These are phyloP conservation scores for Tortrix viridana DNA, from an alignment of 2,888 invertebrate genomes.

Conservation along the genomic window DNA sequence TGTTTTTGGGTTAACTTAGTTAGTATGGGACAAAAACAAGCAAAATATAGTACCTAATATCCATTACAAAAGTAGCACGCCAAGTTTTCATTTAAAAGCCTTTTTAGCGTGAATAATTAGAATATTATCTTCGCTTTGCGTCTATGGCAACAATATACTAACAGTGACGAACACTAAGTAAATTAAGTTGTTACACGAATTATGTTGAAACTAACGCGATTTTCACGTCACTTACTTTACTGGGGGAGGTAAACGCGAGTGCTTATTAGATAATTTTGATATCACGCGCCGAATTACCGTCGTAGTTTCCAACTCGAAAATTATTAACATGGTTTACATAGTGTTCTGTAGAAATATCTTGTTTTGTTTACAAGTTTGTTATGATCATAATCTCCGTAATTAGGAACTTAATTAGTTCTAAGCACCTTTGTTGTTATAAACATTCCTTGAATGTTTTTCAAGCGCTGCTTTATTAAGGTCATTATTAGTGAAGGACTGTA, in stretches of 20 bases:
- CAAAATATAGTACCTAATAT: too few relatives aligned
- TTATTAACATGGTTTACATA: constrained; percentile 4
- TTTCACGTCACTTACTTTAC: constrained; percentile 12
- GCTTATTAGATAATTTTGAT: constrained; percentile 24
- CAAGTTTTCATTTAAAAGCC: too few relatives aligned
- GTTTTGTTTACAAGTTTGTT: constrained; percentile 19
- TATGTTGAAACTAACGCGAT: constrained; percentile 10
- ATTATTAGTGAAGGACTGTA: background rate
- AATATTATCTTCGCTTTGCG: too few relatives aligned
- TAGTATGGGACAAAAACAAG: too few relatives aligned
- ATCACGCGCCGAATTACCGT: constrained; percentile 5
- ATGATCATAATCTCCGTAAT: constrained; percentile 15
- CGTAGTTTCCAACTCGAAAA: constrained; percentile 2
- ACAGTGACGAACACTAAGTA: background rate
- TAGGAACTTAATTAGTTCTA: constrained; percentile 22
- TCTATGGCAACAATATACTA: background rate
- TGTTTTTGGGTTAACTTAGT: too few relatives aligned
- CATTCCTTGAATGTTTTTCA: background rate
- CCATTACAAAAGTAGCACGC: too few relatives aligned
- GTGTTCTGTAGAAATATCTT: constrained; percentile 5
- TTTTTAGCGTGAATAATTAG: too few relatives aligned
- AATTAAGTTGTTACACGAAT: background rate
- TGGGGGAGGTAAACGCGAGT: constrained; percentile 7
- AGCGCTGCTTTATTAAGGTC: background rate
- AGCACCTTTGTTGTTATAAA: background rate